Conservation (phyloP, 2,113 vertebrate species). For the Vidua chalybeata region DNA sequence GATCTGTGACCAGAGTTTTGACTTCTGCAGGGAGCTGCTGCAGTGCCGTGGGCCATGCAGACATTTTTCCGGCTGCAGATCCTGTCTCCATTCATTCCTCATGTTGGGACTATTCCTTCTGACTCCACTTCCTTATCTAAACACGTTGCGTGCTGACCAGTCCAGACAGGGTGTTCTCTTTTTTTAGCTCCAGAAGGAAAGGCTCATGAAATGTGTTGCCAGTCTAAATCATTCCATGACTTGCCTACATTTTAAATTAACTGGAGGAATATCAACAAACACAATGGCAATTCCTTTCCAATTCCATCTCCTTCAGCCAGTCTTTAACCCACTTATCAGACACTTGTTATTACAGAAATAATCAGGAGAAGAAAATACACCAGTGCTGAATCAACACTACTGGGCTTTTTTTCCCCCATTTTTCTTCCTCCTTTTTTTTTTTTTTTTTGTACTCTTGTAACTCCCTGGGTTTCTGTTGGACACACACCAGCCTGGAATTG, state of each 20-base stretch:
- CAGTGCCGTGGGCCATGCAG: not conserved
- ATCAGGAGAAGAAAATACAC: slow-evolving; percentile 34
- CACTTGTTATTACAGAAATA: slow-evolving; percentile 47
- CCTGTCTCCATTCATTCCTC: not conserved
- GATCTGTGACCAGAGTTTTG: not conserved
- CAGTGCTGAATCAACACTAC: slow-evolving; percentile 56
- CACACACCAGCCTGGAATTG: slow-evolving; percentile 28
- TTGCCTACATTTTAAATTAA: slow-evolving; percentile 23
- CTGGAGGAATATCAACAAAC: slow-evolving; percentile 26
- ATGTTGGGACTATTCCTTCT: not conserved
- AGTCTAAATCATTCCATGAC: slow-evolving; percentile 9
- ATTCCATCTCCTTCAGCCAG: not conserved
- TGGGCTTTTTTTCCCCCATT: not conserved
- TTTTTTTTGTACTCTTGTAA: not conserved
- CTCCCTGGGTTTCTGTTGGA: slow-evolving; percentile 45
- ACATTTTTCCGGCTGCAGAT: not conserved
- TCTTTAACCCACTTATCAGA: slow-evolving; percentile 55
- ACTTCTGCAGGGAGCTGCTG: not conserved
- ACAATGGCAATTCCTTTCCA: slow-evolving; percentile 24
- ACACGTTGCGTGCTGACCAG: not conserved
- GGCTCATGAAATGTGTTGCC: not conserved
- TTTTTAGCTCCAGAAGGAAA: not conserved
- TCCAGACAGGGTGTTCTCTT: not conserved
- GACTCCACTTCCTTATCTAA: slow-evolving; percentile 28
- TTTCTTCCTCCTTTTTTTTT: not conserved